Conservation (phyloP, 2,888 invertebrate genomes). For the Seira ritae region DNA sequence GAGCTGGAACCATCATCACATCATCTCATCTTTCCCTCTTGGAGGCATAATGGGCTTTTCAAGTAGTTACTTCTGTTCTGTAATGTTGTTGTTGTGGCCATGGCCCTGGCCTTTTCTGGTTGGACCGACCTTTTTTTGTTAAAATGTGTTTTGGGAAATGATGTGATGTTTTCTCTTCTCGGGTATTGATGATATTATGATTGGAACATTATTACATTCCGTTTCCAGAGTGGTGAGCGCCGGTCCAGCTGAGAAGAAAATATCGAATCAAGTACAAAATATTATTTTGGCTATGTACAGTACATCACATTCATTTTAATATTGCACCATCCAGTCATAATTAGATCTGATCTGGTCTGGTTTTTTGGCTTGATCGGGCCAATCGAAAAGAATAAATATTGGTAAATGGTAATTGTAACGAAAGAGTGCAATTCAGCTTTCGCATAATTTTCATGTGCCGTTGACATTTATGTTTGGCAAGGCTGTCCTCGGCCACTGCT, state of each 20-base stretch:
- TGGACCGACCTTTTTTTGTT: not conserved
- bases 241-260: not conserved
- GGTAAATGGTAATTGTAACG: no score
- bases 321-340: not conserved
- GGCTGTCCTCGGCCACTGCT: constrained; percentile 27
- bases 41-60: not conserved
- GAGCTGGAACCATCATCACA: not conserved
- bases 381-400: no score
- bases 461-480: constrained; percentile 59
- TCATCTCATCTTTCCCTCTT: not conserved
- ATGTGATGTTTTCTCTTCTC: not conserved
- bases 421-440: no score
- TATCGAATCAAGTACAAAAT: no score
- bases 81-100: not conserved
- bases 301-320: no score
- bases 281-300: no score
- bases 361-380: no score
- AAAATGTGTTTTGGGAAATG: not conserved
- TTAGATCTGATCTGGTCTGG: not conserved
- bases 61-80: not conserved
- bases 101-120: constrained; percentile 9
- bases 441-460: constrained; percentile 52
- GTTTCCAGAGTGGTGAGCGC: constrained; percentile 31
- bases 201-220: constrained; percentile 58
- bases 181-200: constrained; percentile 56